Conservation (phyloP, 1,140 invertebrate genomes). For the Copidosoma floridanum region DNA sequence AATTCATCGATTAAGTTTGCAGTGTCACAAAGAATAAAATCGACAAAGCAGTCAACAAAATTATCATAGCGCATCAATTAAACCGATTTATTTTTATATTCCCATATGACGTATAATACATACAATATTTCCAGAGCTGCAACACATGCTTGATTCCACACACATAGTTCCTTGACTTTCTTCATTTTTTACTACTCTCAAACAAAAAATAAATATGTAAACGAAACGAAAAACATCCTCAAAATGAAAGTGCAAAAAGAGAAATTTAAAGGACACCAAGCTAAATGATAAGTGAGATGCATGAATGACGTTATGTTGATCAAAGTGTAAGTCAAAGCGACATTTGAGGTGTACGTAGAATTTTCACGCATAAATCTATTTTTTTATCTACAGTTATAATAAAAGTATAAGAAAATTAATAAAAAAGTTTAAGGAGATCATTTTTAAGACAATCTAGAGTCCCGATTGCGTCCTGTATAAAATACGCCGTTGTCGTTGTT, state of each 20-base stretch:
- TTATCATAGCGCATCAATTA: conserved; percentile 6
- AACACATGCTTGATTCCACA: conserved; percentile 17
- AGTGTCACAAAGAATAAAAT: conserved; percentile 7
- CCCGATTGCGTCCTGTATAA: conserved; percentile 46
- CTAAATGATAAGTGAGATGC: not conserved
- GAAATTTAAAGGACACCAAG: not conserved
- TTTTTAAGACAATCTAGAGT: conserved; percentile 48
- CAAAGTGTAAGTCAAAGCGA: not conserved
- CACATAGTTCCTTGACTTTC: conserved; percentile 11
- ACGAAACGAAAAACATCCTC: conserved; percentile 6
- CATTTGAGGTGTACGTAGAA: not conserved
- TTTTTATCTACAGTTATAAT: no score
- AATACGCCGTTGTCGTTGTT: conserved; percentile 39
- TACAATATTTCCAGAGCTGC: conserved; percentile 15
- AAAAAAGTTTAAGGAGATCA: conserved; percentile 35
- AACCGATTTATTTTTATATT: conserved; percentile 21
- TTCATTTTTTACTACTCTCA: not conserved
- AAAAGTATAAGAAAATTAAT: no score
- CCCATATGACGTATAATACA: not conserved
- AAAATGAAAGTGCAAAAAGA: conserved; percentile 14
- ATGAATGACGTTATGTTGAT: conserved; percentile 12
- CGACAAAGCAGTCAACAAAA: not conserved
- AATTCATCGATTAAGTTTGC: no score
- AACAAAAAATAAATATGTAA: not conserved
- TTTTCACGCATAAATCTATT: conserved; percentile 21